Base-by-base conservation (phyloP, 2,888 invertebrate species). In the Epistrophe eligans region DNA sequence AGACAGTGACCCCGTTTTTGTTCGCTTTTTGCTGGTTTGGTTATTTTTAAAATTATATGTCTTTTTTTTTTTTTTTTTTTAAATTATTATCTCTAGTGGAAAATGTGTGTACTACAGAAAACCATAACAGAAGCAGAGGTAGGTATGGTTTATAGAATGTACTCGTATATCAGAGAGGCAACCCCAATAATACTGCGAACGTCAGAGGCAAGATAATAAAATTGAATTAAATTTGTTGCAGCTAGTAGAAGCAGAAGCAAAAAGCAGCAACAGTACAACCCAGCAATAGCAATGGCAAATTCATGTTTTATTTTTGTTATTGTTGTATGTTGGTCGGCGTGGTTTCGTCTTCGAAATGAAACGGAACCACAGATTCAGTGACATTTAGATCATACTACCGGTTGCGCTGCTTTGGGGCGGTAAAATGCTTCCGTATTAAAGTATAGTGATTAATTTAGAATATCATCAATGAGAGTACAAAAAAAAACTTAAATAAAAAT, bases 1-100 rank as follows among this genome's bases (percentile, higher is more conserved):
- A 87, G 87, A 87, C 87, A 87, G 83, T 87, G 87, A 87, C 83
- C 87, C 87, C 87, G 83, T 83, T 87, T 74, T 52, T 60, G 58
- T 67, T 71, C 32, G 24, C 38, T 52, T 74, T 64, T 45, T 66
- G 50, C 38, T 64, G 60, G 72, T 81, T 83, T 76, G 70, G 82
- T 83, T 87, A 87, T 87, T 87, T 87, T 83, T 87, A 87, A 87
- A 87, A 83, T 87, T 55, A 87, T 55, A 87, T 67, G 64, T 77
- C 38, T 28, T 67, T 35, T 67, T 66, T 82, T 17, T 43, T n/a
- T n/a, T 79, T 79, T 73, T 82, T 17, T 43, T 7, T 43, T n/a
- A 62, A 24, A 43, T 24, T 48, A 82, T 77, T 77, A 67, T 66
- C 67, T 50, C 67, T 50, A 38, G 52, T 67, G 67, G 52, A 76